Conservation (phyloP, 2,797 vertebrate genomes). For the Alcedo atthis region DNA sequence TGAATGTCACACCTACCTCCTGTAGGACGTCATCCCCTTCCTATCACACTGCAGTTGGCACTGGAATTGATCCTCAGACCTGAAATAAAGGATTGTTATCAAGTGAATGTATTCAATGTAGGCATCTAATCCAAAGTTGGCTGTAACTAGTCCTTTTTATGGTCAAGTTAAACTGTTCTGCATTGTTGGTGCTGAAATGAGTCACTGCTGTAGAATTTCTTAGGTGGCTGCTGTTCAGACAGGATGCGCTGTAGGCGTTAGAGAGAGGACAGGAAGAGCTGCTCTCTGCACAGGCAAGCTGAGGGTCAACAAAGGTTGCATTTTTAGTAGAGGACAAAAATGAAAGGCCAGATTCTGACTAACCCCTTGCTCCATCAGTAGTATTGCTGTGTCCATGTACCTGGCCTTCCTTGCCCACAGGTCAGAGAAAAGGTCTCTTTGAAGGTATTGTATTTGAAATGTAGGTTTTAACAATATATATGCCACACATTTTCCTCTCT, state of each 20-base stretch:
- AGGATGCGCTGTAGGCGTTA: conserved; percentile 77
- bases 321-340: conserved; percentile 72
- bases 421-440: neutral
- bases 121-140: neutral
- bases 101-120: neutral
- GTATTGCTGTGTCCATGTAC: neutral
- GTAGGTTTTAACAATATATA: neutral
- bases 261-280: conserved; percentile 76
- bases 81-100: neutral
- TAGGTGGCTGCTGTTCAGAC: conserved; percentile 76
- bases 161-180: conserved; percentile 28
- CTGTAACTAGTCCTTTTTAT: conserved; percentile 37
- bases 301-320: conserved; percentile 74
- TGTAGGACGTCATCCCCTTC: neutral
- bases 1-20: neutral
- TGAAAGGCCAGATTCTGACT: conserved; percentile 35
- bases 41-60: neutral
- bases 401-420: neutral
- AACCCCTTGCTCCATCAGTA: neutral
- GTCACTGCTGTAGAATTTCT: conserved; percentile 76
- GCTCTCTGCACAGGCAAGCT: conserved; percentile 71
- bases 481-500: neutral
- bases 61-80: neutral
- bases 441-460: neutral
- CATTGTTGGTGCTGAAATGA: conserved; percentile 74